Conservation (phyloP, 2,888 invertebrate genomes). For the Sturmia bella region DNA sequence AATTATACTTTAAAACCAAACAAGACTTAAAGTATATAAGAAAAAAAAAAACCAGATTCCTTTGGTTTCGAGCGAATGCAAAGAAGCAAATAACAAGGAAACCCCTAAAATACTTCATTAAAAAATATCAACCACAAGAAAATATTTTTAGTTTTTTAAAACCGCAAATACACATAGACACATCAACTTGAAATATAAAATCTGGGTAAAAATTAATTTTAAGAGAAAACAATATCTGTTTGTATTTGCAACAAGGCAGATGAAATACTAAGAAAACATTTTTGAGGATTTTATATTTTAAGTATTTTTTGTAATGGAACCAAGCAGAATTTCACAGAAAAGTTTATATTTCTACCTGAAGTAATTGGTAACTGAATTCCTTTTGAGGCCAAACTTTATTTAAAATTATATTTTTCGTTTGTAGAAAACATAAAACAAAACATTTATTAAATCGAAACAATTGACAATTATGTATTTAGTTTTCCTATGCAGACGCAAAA, state of each 20-base stretch:
- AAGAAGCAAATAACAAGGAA: slow-evolving; percentile 1
- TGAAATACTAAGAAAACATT: slow-evolving; percentile 27
- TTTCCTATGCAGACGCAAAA: background rate
- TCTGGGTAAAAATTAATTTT: background rate
- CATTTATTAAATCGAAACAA: slow-evolving; percentile 2
- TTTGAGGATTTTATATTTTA: slow-evolving; percentile 29
- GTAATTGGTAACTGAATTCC: slow-evolving; percentile 9
- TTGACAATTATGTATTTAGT: background rate
- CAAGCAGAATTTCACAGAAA: background rate
- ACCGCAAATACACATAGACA: slow-evolving; percentile 2
- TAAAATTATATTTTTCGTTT: slow-evolving; percentile 21
- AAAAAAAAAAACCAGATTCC: background rate
- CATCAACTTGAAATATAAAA: slow-evolving; percentile 25
- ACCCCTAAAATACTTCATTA: slow-evolving; percentile 48
- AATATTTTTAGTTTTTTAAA: background rate
- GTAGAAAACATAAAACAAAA: slow-evolving; percentile 10
- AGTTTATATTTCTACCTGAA: background rate
- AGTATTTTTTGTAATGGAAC: background rate
- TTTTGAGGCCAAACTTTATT: slow-evolving; percentile 21
- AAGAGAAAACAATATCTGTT: background rate
- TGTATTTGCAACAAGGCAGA: background rate
- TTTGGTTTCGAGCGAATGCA: background rate
- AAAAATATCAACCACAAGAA: slow-evolving; percentile 46
- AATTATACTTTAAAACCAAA: slow-evolving; percentile 15
- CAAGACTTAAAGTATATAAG: slow-evolving; percentile 27